These are phyloP conservation scores for Augiades crinisus DNA, from an alignment of 2,888 invertebrate species.

Conservation along the genomic window DNA sequence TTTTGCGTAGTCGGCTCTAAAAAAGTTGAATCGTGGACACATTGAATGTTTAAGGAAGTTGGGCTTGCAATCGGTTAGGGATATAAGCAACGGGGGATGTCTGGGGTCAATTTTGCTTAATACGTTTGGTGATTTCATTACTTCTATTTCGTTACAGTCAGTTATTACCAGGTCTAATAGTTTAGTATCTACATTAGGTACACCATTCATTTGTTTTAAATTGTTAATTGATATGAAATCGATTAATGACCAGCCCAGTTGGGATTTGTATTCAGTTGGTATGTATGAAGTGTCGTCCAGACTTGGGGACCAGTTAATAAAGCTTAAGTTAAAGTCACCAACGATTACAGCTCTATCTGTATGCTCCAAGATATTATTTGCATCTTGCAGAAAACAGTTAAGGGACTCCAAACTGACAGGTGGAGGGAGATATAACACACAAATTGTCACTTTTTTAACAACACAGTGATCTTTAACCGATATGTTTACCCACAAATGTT, in stretches of 20 bases:
- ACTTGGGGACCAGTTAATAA: not conserved
- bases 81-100: constrained; percentile 16
- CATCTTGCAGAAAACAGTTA: no score
- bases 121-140: not conserved
- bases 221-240: not conserved
- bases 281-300: not conserved
- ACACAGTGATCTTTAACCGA: no score
- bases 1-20: constrained; percentile 16
- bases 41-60: constrained; percentile 2
- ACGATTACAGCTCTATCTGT: no score
- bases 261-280: constrained; percentile 23
- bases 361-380: no score
- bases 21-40: constrained; percentile 15
- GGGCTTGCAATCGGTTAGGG: not conserved
- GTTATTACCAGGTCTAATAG: not conserved
- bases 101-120: not conserved
- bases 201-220: not conserved
- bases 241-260: not conserved
- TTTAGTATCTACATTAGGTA: not conserved
- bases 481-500: no score
- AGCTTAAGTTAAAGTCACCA: not conserved
- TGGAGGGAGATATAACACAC: no score
- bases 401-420: no score
- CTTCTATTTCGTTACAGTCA: not conserved
- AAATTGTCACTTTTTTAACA: no score